Evolutionary conservation across 1,140 invertebrate genomes (phyloP), one percentile per base, ranked within the genome.

Genomic region (Vanessa tameamea): DNA sequence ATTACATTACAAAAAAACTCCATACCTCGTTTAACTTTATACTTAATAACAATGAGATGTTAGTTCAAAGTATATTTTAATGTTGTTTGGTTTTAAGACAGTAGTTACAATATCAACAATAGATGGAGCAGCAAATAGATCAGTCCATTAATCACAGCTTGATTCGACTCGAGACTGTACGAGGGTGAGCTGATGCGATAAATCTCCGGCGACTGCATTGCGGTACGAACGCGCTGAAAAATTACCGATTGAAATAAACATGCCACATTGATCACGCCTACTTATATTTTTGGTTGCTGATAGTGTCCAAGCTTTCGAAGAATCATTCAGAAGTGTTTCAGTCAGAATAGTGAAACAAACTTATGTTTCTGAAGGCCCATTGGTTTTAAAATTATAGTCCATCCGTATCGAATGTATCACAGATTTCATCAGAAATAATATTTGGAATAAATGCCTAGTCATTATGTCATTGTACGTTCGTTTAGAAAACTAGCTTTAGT

Each of bases 161-260:
- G 82, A 87, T 85, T 83, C 85, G 86, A 82, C 73, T 76, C 80
- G 81, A 77, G 81, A 77, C 82, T 69, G 77, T 72, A 57, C 77
- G 83, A 78, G 83, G 81, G 84, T 80, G 79, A 86, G 76, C 76
- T 78, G 72, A 65, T 79, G 83, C 81, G 75, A 89, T 91, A 91
- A 91, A 91, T 91, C 87, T 79, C 65, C 77, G 74, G 84, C 83
- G 82, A 90, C 85, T 86, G 85, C 86, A 89, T 78, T 88, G 87
- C 87, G 81, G 82, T 83, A 84, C 85, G 79, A 75, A 78, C 69
- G 78, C 82, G 78, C 82, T 87, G 86, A 88, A 86, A 89, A 88
- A 89, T 87, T 88, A 81, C 84, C 84, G 86, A 90, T 88, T 86
- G 78, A 83, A 90, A 88, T 88, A 87, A 88, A 87, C 87, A 87